phyloP scores from a whole-genome alignment of 2,113 vertebrate genomes.

The Archocentrus centrarchus region DNA sequence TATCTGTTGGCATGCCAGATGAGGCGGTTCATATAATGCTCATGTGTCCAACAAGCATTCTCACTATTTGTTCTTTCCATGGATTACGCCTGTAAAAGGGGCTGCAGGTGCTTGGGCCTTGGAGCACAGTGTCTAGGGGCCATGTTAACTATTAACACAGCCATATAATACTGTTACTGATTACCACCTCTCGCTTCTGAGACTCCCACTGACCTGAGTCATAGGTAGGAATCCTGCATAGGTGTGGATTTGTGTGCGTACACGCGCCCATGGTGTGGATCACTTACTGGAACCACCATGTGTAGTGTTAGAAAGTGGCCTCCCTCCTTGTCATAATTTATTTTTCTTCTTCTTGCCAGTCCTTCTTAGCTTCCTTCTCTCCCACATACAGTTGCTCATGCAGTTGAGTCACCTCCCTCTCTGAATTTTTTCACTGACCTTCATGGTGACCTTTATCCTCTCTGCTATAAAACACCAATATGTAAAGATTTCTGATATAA shows the following conservation, averaged over 20 bases:
- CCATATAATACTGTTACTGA: constrained; percentile 84
- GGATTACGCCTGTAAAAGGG: constrained; percentile 73
- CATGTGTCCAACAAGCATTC: constrained; percentile 63
- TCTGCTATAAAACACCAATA: constrained; percentile 52
- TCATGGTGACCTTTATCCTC: constrained; percentile 33
- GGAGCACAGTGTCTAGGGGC: constrained; percentile 70
- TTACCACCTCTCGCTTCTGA: constrained; percentile 74
- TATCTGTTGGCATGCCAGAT: constrained; percentile 50
- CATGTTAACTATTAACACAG: constrained; percentile 80
- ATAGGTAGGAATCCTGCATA: constrained; percentile 68
- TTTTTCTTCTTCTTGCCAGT: constrained; percentile 29
- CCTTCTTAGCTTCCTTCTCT: constrained; percentile 37
- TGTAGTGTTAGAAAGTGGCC: constrained; percentile 41
- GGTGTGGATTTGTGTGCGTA: constrained; percentile 58
- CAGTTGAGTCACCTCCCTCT: not conserved
- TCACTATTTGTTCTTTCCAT: constrained; percentile 67
- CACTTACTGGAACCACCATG: constrained; percentile 10
- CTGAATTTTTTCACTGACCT: constrained; percentile 50
- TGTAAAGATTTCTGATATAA: constrained; percentile 57
- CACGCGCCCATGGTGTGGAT: constrained; percentile 24
- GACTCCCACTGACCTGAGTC: constrained; percentile 74
- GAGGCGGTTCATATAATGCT: constrained; percentile 22
- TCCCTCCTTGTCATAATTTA: constrained; percentile 48
- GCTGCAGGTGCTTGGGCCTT: constrained; percentile 73
- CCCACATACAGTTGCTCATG: constrained; percentile 25